A percentile compares a stretch with the other conserved stretches of the same genome.
Evolutionary conservation across 2,797 vertebrate species (phyloP).

Genomic region (Chrysolophus pictus): DNA sequence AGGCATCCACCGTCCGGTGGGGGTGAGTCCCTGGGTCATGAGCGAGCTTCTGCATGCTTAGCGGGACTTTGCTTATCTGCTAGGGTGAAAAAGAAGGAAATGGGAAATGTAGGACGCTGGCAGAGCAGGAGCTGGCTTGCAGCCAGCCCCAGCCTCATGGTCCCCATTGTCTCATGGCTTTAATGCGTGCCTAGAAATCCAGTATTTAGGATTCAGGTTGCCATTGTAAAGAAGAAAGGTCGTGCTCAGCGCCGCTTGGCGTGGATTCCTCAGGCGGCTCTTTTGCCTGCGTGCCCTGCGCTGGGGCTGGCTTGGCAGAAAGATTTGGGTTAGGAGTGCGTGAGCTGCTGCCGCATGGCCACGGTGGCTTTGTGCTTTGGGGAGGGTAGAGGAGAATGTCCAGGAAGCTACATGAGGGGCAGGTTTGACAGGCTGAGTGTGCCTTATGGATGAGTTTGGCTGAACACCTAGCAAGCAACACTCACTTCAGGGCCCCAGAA

Average conservation of each 20-base stretch:
- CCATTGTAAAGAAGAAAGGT: slow-evolving; percentile 62
- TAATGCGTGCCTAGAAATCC: slow-evolving; percentile 73
- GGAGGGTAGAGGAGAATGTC: neutral
- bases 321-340: neutral
- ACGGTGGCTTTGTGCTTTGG: neutral
- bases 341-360: neutral
- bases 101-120: neutral
- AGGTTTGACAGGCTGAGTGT: neutral
- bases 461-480: neutral
- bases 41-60: slow-evolving; percentile 3
- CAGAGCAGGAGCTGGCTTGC: slow-evolving; percentile 40
- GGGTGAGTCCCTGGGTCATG: neutral
- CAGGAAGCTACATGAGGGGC: neutral
- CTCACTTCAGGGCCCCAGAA: neutral
- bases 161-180: slow-evolving; percentile 73
- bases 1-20: neutral
- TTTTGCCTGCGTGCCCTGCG: slow-evolving; percentile 45
- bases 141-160: slow-evolving; percentile 59
- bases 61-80: neutral
- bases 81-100: slow-evolving; percentile 41
- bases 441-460: neutral
- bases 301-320: slow-evolving; percentile 18
- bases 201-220: slow-evolving; percentile 77
- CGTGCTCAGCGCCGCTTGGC: slow-evolving; percentile 44
- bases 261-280: slow-evolving; percentile 57